phyloP scores from a whole-genome alignment of 2,113 vertebrate genomes.

The Pseudorasbora parva region DNA sequence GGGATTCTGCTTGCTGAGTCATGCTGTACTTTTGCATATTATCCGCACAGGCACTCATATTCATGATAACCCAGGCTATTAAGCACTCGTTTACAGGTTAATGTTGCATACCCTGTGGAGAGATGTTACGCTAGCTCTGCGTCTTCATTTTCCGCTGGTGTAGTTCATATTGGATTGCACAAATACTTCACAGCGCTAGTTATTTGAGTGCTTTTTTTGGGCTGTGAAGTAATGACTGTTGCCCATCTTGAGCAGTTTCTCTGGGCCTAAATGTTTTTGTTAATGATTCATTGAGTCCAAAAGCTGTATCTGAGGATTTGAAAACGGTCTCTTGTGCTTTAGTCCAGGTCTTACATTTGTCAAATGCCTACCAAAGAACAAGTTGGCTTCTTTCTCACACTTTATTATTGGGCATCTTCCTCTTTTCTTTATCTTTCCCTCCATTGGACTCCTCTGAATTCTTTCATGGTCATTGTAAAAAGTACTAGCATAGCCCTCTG shows the following conservation, averaged over 20 bases:
- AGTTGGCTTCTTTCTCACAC: constrained; percentile 5
- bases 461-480: constrained; percentile 72
- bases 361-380: constrained; percentile 42
- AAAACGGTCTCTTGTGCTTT: background rate
- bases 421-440: constrained; percentile 46
- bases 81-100: constrained; percentile 24
- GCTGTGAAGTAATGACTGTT: constrained; percentile 20
- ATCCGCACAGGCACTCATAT: background rate
- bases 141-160: constrained; percentile 24
- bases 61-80: constrained; percentile 25
- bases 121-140: background rate
- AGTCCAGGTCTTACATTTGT: constrained; percentile 2
- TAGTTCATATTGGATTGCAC: constrained; percentile 5
- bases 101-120: constrained; percentile 20
- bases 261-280: background rate
- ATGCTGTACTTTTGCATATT: background rate
- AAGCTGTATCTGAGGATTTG: background rate
- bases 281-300: background rate
- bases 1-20: constrained; percentile 4
- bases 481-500: constrained; percentile 62
- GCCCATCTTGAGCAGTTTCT: background rate
- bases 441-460: constrained; percentile 63
- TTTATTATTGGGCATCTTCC: background rate
- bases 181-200: background rate
- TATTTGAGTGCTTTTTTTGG: constrained; percentile 2